Evolutionary conservation across 2,113 vertebrate species (phyloP).

Genomic region (Tinamus guttatus): DNA sequence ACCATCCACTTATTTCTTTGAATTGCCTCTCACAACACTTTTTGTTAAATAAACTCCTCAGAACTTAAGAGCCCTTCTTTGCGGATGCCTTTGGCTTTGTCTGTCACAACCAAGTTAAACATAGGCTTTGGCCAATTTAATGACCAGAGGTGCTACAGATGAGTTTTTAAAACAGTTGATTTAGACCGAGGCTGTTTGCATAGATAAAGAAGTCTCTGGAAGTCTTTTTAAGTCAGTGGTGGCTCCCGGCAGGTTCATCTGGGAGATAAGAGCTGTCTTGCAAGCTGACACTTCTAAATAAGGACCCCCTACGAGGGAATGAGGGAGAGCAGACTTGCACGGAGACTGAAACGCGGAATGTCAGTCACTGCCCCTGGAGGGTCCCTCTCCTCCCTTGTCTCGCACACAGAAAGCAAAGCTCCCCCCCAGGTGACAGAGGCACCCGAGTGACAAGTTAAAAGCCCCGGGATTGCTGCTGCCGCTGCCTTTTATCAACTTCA

Average conservation of each 20-base stretch:
- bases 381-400: background rate
- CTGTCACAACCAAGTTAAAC: background rate
- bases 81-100: background rate
- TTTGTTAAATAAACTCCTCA: background rate
- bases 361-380: background rate
- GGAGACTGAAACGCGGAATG: background rate
- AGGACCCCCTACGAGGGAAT: background rate
- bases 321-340: background rate
- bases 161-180: background rate
- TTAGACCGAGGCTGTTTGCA: background rate
- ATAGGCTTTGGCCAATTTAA: background rate
- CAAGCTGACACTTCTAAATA: slow-evolving; percentile 40
- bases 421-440: background rate
- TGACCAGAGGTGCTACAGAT: background rate
- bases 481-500: background rate
- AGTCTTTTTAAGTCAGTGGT: slow-evolving; percentile 20
- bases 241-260: background rate
- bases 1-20: background rate
- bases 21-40: background rate
- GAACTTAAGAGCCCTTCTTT: background rate
- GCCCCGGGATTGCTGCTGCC: background rate
- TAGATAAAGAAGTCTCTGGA: background rate
- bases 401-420: background rate
- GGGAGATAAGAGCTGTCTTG: slow-evolving; percentile 24
- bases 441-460: background rate